phyloP scores from a whole-genome alignment of 2,113 vertebrate genomes.

The Cariama cristata region DNA sequence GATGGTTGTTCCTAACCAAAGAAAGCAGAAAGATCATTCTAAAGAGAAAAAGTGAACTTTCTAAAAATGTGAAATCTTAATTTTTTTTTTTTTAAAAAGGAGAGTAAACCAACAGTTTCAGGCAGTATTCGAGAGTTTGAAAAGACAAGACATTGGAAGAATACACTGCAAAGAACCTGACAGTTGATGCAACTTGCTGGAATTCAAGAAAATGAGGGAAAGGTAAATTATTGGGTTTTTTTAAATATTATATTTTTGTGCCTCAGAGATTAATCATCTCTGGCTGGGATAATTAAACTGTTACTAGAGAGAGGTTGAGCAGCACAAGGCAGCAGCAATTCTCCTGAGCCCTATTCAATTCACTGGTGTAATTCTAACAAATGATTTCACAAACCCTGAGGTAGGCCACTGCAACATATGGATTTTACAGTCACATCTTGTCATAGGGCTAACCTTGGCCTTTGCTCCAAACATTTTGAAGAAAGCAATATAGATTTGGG shows the following conservation, averaged over 20 bases:
- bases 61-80: background rate
- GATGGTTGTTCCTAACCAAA: background rate
- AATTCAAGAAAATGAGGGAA: background rate
- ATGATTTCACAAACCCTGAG: background rate
- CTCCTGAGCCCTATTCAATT: background rate
- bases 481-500: background rate
- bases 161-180: background rate
- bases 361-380: background rate
- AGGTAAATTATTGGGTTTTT: background rate
- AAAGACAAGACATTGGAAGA: background rate
- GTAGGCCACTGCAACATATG: background rate
- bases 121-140: background rate
- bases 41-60: background rate
- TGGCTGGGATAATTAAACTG: background rate
- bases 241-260: background rate
- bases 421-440: background rate
- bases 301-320: background rate
- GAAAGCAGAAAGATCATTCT: background rate
- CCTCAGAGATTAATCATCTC: background rate
- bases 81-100: rapidly evolving
- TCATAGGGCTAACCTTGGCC: background rate
- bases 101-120: background rate
- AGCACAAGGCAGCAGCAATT: background rate
- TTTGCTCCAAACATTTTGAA: background rate
- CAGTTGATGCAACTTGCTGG: background rate